These are phyloP conservation scores for Neodiprion lecontei DNA, from an alignment of 1,140 invertebrate species.

Conservation along the genomic window DNA sequence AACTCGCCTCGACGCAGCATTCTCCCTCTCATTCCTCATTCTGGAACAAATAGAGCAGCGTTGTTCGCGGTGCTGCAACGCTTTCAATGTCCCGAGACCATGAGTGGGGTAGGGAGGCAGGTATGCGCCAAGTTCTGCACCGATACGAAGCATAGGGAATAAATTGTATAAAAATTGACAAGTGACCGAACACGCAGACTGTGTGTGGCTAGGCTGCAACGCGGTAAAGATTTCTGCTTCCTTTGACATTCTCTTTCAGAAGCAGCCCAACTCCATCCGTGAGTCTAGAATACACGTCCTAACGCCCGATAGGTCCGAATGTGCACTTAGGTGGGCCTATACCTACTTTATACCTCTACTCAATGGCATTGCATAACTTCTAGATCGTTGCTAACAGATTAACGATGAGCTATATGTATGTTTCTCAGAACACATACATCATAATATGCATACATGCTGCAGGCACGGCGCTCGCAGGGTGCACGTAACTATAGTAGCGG, in stretches of 20 bases:
- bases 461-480: neutral
- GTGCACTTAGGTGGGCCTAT: too few species aligned
- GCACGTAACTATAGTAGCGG: neutral
- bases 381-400: neutral
- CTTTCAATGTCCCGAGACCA: too few species aligned
- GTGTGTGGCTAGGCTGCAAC: neutral
- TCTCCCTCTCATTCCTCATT: too few species aligned
- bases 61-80: too few species aligned
- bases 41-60: too few species aligned
- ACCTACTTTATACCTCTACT: neutral
- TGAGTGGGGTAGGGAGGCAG: too few species aligned
- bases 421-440: too few species aligned
- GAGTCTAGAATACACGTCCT: too few species aligned
- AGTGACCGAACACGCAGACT: neutral
- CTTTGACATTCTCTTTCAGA: slow-evolving; percentile 4
- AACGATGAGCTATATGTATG: neutral
- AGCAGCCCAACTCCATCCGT: neutral
- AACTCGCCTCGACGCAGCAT: neutral
- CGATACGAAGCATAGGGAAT: neutral
- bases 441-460: too few species aligned
- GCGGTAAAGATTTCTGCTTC: neutral
- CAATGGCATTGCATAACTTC: neutral
- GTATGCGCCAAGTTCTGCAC: too few species aligned
- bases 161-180: neutral
- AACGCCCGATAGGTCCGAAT: too few species aligned